These are phyloP conservation scores for Odocoileus virginianus DNA, from an alignment of 2,113 vertebrate genomes.

Conservation along the genomic window DNA sequence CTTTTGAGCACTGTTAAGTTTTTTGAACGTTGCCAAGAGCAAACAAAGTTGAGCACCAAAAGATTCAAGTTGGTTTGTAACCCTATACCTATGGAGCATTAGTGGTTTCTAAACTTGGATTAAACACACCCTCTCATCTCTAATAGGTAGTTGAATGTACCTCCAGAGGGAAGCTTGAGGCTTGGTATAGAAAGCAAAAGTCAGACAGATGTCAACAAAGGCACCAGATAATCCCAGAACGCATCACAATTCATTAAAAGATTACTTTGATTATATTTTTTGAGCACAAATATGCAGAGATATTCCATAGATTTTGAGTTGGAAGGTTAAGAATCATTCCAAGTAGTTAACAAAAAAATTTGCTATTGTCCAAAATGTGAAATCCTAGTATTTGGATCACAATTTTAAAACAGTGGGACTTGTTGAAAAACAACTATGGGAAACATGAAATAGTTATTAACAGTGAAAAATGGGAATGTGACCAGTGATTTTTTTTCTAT, in stretches of 20 bases:
- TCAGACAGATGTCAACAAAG: conserved; percentile 7
- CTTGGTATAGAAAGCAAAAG: conserved; percentile 29
- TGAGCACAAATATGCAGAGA: background rate
- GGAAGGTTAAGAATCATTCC: background rate
- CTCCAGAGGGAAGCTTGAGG: conserved; percentile 11
- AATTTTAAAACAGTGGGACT: background rate
- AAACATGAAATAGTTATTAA: background rate
- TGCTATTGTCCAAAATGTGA: background rate
- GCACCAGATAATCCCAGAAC: background rate
- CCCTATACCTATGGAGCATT: conserved; percentile 44
- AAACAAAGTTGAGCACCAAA: conserved; percentile 63
- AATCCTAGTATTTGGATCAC: background rate
- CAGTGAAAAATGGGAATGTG: background rate
- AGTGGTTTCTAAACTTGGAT: conserved; percentile 56
- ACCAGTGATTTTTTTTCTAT: background rate
- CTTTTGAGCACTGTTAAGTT: conserved; percentile 60
- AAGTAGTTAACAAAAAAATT: background rate
- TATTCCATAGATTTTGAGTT: background rate
- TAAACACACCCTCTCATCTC: conserved; percentile 30
- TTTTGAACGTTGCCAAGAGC: conserved; percentile 68
- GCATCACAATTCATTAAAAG: conserved; percentile 18
- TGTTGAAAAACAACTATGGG: background rate
- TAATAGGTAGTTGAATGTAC: conserved; percentile 34
- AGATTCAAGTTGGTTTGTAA: conserved; percentile 68
- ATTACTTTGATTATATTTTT: background rate